Evolutionary conservation across 1,140 invertebrate species (phyloP).

Genomic region (Drosophila ananassae): DNA sequence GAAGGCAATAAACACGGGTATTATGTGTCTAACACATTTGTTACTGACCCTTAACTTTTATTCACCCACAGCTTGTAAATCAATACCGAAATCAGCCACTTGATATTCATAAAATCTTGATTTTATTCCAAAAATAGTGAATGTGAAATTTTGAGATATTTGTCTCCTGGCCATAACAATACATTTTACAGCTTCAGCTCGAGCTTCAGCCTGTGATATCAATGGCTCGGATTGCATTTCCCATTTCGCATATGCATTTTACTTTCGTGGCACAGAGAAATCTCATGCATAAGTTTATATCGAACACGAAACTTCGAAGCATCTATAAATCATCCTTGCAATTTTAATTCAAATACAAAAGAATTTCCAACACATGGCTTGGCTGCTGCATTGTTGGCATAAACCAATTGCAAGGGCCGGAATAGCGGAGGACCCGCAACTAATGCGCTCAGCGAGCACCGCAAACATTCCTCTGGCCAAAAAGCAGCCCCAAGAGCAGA

Average conservation of each 20-base stretch:
- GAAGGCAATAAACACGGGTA: no score
- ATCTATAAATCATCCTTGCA: constrained; percentile 77
- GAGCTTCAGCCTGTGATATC: constrained; percentile 22
- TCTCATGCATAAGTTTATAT: constrained; percentile 77
- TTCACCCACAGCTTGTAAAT: background rate
- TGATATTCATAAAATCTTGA: background rate
- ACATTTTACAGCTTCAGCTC: background rate
- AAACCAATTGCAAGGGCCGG: constrained; percentile 78
- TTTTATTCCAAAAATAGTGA: no score
- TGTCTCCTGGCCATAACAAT: background rate
- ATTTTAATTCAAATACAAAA: constrained; percentile 82
- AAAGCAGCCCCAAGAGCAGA: constrained; percentile 15
- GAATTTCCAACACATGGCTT: constrained; percentile 61
- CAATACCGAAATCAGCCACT: background rate
- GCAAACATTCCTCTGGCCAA: constrained; percentile 36
- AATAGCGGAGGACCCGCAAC: constrained; percentile 69
- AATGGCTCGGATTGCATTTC: constrained; percentile 27
- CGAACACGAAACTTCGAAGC: constrained; percentile 48
- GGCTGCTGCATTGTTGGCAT: constrained; percentile 67
- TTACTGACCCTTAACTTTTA: no score
- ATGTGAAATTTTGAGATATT: background rate
- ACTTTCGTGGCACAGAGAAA: constrained; percentile 51
- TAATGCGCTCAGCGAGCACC: constrained; percentile 75
- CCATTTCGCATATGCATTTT: constrained; percentile 25
- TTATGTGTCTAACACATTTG: no score